Evolutionary conservation across 2,797 vertebrate species (phyloP), one percentile per base, ranked within the genome.

Genomic region (Malacoctenus gilli): DNA sequence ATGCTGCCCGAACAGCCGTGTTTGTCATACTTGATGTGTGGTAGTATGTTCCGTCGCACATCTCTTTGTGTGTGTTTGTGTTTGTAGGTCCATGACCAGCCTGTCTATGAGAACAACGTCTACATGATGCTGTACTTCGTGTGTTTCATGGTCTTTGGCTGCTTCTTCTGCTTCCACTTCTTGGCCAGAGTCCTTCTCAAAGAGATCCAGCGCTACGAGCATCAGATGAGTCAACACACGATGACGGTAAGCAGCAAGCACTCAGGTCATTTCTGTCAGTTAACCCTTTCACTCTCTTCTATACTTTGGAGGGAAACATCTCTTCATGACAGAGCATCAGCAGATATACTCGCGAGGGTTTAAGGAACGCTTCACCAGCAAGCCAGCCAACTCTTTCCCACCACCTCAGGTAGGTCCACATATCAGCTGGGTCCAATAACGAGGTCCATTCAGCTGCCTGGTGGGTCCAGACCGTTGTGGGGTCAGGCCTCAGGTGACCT

Each of bases 291-390:
- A 11, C 0, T 19, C 36, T 25, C 16, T 2, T 42, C 13, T 70
- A 71, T 92, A 96, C 93, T 91, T 95, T 84, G 95, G 94, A 94
- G 94, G 93, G 9, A 93, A 92, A 69, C 93, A 93, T 49, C 89
- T 95, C 73, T 97, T 96, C 71, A 94, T 94, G 93, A 97, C 96
- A 0, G 93, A 94, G 59, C 91, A 95, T 28, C 96, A 98, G 90
- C 94, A 94, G 82, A 95, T 94, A 78, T 93, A 91, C 61, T 94
- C 94, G 21, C 93, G 92, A 0, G 91, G 92, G 30, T 88, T 96
- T 93, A 96, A 93, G 81, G 94, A 92, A 52, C 87, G 92, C 0
- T 92, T 94, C 38, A 93, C 91, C 12, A 94, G 92, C 83, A 94
- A 94, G 37, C 92, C 93, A 4, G 7, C 30, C 30, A 4, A 11